phyloP scores from a whole-genome alignment of 2,888 invertebrate species.

The Pollenia amentaria region DNA sequence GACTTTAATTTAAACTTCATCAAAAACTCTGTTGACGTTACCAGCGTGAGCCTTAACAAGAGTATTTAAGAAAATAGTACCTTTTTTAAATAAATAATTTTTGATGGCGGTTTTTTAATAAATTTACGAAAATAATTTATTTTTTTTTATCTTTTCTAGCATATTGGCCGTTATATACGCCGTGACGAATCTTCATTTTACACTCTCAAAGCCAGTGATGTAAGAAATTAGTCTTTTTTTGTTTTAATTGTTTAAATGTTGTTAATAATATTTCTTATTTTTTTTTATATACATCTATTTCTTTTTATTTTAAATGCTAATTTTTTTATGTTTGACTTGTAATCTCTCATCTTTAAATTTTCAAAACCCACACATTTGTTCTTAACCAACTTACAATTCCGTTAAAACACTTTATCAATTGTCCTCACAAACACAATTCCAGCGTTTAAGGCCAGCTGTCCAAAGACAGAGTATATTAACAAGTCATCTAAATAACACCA shows the following conservation, averaged over 20 bases:
- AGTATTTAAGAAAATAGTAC: too few species aligned
- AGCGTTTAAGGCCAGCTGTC: conserved; percentile 53
- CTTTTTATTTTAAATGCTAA: conserved; percentile 7
- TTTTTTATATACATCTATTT: conserved; percentile 29
- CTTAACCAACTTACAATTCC: conserved; percentile 49
- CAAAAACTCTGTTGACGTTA: too few species aligned
- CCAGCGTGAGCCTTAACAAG: too few species aligned
- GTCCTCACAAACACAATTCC: conserved; percentile 50
- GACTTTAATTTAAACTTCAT: too few species aligned
- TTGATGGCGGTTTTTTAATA: too few species aligned
- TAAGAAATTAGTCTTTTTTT: conserved; percentile 76
- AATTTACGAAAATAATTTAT: neutral
- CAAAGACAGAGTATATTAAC: conserved; percentile 69
- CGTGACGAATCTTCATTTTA: conserved; percentile 81
- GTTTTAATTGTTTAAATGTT: neutral
- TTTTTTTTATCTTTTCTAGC: conserved; percentile 77
- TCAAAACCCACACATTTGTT: conserved; percentile 60
- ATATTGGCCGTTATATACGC: conserved; percentile 81
- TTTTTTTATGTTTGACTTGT: conserved; percentile 19
- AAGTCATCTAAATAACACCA: conserved; percentile 74
- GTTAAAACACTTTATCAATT: conserved; percentile 26
- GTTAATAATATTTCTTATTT: neutral
- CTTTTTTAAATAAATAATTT: neutral
- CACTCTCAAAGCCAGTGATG: conserved; percentile 80
- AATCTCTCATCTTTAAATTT: conserved; percentile 17